phyloP scores from a whole-genome alignment of 2,888 invertebrate genomes.

The Oligia strigilis region DNA sequence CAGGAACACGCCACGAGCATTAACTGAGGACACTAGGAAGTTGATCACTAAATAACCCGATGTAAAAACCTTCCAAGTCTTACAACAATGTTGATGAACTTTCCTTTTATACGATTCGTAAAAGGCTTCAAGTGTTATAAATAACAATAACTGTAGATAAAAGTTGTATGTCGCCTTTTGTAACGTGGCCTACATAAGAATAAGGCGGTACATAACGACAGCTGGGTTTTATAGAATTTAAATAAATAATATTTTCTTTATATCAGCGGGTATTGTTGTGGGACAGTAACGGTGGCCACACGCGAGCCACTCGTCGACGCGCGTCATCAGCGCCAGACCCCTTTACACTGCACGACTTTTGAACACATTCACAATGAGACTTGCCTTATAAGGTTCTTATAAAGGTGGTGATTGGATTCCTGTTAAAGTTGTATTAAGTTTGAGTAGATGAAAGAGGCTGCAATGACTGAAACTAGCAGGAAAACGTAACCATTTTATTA shows the following conservation, averaged over 20 bases:
- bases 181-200: conserved; percentile 80
- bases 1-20: conserved; percentile 44
- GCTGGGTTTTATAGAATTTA: conserved; percentile 86
- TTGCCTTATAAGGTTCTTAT: conserved; percentile 25
- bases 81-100: conserved; percentile 65
- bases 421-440: conserved; percentile 7
- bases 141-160: conserved; percentile 78
- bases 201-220: conserved; percentile 82
- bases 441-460: background rate
- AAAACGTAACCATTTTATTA: background rate
- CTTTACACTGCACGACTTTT: conserved; percentile 79
- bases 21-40: conserved; percentile 55
- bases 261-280: conserved; percentile 89
- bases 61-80: conserved; percentile 37
- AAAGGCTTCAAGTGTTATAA: conserved; percentile 71
- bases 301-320: conserved; percentile 81
- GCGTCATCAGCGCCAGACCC: conserved; percentile 69
- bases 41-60: conserved; percentile 49
- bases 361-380: conserved; percentile 40
- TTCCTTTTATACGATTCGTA: conserved; percentile 69
- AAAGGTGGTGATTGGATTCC: conserved; percentile 34
- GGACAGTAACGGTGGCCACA: conserved; percentile 88
- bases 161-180: conserved; percentile 73
- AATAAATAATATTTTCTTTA: conserved; percentile 90
- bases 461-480: background rate